phyloP scores from a whole-genome alignment of 2,113 vertebrate genomes.

The Cyanoderma ruficeps region DNA sequence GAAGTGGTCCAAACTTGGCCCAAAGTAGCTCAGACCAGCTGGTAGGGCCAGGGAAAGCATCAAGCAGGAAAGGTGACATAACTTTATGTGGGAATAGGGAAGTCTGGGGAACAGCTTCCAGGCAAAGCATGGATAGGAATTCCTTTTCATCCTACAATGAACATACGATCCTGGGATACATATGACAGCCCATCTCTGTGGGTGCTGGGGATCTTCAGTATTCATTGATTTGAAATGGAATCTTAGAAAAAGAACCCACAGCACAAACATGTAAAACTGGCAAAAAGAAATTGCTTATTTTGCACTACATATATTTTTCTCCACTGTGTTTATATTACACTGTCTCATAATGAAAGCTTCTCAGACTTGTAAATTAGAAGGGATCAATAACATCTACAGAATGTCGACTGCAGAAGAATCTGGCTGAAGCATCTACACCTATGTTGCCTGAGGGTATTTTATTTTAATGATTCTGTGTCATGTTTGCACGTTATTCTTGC shows the following conservation, averaged over 20 bases:
- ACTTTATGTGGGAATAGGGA: neutral
- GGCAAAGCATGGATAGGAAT: neutral
- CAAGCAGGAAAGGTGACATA: neutral
- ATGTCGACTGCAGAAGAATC: neutral
- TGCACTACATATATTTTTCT: neutral
- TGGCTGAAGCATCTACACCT: neutral
- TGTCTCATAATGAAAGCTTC: neutral
- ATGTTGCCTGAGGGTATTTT: neutral
- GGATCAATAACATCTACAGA: neutral
- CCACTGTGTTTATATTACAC: neutral
- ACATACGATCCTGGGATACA: neutral
- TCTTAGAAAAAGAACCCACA: neutral
- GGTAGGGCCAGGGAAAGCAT: neutral
- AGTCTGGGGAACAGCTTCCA: neutral
- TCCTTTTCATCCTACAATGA: neutral
- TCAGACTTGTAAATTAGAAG: neutral
- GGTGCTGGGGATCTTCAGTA: neutral
- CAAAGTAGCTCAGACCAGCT: neutral
- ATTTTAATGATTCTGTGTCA: neutral
- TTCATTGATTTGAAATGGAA: neutral
- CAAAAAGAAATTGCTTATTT: neutral
- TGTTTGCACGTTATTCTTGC: neutral
- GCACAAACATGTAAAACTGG: neutral
- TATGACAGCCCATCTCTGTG: neutral
- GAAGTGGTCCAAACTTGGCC: neutral